phyloP scores from a whole-genome alignment of 30 jellyfish, hydroid and myxozoan species.

The Chironex yamaguchii region DNA sequence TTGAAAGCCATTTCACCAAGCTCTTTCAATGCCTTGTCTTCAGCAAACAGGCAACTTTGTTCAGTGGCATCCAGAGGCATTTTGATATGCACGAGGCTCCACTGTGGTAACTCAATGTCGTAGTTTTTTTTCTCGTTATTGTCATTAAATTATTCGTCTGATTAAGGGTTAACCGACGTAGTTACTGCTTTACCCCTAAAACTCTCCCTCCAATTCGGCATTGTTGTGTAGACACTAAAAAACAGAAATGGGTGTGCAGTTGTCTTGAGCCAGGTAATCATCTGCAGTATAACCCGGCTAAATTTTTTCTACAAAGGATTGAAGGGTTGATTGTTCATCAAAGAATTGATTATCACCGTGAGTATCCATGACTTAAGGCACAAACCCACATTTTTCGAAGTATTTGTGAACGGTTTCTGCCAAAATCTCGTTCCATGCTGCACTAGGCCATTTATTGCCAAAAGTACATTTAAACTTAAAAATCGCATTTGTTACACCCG shows the following conservation, averaged over 20 bases:
- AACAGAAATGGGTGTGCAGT: conserved; percentile 31
- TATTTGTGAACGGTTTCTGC: neutral
- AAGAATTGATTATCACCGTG: neutral
- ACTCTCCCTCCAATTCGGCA: neutral
- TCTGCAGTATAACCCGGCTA: neutral
- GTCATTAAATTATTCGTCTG: conserved; percentile 20
- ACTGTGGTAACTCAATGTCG: conserved; percentile 14
- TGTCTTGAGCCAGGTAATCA: conserved; percentile 4
- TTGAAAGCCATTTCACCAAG: neutral
- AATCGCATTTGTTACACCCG: neutral
- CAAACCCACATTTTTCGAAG: neutral
- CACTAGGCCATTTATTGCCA: conserved; percentile 63
- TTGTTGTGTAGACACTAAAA: neutral
- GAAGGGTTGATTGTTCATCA: neutral
- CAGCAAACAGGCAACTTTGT: conserved; percentile 40
- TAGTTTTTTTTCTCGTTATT: neutral
- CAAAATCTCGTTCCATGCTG: conserved; percentile 60
- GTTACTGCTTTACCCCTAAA: conserved; percentile 21
- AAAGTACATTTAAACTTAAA: too few species aligned
- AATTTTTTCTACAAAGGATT: neutral
- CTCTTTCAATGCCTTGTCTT: conserved; percentile 18
- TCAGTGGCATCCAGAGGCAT: conserved; percentile 18
- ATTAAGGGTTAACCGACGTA: conserved; percentile 8
- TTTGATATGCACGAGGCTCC: conserved; percentile 1
- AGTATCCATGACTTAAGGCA: neutral